phyloP scores from a whole-genome alignment of 2,797 vertebrate genomes.

The Clangula hyemalis region DNA sequence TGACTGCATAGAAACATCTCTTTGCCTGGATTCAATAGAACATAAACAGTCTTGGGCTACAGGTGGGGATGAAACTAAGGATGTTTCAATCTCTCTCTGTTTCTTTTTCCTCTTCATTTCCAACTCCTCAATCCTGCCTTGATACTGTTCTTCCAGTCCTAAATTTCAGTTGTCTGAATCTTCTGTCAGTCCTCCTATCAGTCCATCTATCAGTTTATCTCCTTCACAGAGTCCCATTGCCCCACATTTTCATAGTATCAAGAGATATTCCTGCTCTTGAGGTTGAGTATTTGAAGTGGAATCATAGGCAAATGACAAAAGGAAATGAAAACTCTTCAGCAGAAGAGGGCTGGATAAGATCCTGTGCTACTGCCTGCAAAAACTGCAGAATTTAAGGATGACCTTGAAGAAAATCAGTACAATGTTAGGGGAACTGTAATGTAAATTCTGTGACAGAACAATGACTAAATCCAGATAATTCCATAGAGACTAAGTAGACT shows the following conservation, averaged over 20 bases:
- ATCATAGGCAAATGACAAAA: not conserved
- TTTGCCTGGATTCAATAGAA: not conserved
- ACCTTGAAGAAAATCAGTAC: not conserved
- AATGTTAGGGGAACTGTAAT: not conserved
- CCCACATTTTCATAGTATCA: not conserved
- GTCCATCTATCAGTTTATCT: not conserved
- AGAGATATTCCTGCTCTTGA: not conserved
- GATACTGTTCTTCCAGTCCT: not conserved
- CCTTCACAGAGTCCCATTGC: not conserved
- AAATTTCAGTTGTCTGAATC: not conserved
- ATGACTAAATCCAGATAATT: not conserved
- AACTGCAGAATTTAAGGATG: not conserved
- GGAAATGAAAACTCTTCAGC: not conserved
- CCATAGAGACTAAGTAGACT: not conserved
- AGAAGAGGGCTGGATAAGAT: not conserved
- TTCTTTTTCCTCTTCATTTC: not conserved
- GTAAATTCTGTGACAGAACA: not conserved
- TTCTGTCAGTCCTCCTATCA: not conserved
- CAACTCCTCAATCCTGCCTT: not conserved
- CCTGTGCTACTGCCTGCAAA: not conserved
- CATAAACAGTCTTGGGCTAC: not conserved
- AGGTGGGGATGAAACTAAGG: not conserved
- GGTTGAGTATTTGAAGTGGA: not conserved
- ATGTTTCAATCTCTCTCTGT: not conserved
- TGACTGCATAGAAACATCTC: not conserved